These are phyloP conservation scores for Pollicipes pollicipes DNA, from an alignment of 1,140 invertebrate genomes.

Conservation along the genomic window DNA sequence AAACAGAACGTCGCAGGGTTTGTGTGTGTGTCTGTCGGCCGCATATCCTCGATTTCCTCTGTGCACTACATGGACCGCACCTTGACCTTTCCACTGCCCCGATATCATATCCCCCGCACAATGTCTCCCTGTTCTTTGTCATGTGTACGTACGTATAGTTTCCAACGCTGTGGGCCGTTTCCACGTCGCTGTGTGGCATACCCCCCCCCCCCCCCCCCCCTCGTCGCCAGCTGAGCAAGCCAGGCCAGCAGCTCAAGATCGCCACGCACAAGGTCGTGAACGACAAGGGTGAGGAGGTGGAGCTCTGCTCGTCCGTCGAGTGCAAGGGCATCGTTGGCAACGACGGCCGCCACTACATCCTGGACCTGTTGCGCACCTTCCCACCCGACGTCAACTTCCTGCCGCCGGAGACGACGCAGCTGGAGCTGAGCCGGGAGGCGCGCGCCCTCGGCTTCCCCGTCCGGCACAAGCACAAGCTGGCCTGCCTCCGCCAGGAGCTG, in stretches of 20 bases:
- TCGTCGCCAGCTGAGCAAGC: slow-evolving; percentile 55
- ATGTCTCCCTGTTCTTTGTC: no score
- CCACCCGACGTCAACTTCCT: slow-evolving; percentile 97
- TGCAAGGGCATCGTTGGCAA: slow-evolving; percentile 99
- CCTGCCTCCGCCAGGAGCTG: slow-evolving; percentile 85
- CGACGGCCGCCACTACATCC: slow-evolving; percentile 91
- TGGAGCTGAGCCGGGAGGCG: slow-evolving; percentile 69
- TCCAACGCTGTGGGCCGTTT: no score
- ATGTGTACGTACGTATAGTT: no score
- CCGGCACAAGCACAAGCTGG: slow-evolving; percentile 86
- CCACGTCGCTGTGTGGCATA: not conserved
- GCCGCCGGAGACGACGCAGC: slow-evolving; percentile 46
- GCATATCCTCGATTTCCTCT: no score
- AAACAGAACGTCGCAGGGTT: no score
- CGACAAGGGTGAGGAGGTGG: slow-evolving; percentile 76
- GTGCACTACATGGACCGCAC: no score
- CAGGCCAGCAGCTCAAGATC: slow-evolving; percentile 83
- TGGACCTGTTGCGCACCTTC: slow-evolving; percentile 90
- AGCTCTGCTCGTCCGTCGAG: slow-evolving; percentile 92
- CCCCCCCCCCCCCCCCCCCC: no score
- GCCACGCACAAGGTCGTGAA: slow-evolving; percentile 87
- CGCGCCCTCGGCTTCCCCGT: slow-evolving; percentile 78
- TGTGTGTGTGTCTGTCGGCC: no score
- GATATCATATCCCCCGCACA: no score
- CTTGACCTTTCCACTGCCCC: no score